Evolutionary conservation across 2,888 invertebrate species (phyloP), one percentile per base, ranked within the genome.

Genomic region (Bedellia somnulentella): DNA sequence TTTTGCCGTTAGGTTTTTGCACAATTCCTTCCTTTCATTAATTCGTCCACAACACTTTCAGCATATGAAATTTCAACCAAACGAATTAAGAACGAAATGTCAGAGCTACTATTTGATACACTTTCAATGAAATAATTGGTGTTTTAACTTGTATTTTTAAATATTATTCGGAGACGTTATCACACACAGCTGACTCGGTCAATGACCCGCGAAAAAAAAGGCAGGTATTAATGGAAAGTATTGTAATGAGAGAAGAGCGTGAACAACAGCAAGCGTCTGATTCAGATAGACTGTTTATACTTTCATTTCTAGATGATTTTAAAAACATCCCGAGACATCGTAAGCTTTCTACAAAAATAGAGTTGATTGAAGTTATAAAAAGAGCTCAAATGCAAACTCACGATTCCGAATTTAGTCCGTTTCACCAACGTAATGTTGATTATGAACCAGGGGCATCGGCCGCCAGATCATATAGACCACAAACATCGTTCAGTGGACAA

Each of bases 351-450:
- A 41, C 40, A 39, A 43, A 42, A 43, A 43, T 42, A 36, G 42
- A 42, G 40, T 43, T 45, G 40, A 42, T 41, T 41, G 37, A 42
- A 40, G 41, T 42, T 35, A 43, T 41, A 42, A 43, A 45, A 44
- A 41, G 38, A 41, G 41, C 43, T 42, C 37, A 38, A 37, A 41
- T 41, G 39, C 24, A 38, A 40, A 39, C 42, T 40, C 40, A 39
- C 35, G 40, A 41, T 41, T 30, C 32, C 23, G 32, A 31, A 34
- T 35, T 35, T 40, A 35, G 37, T 39, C 37, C 36, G 37, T 40
- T 38, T 41, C 39, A 42, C 41, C 37, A 47, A 38, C 35, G 45
- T 42, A 25, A 35, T 37, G 35, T 40, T 39, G 41, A 39, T 41
- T 41, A 41, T 41, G 38, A 41, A 41, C 41, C 41, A 43, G 43